A percentile compares a stretch with the other conserved stretches of the same genome.
phyloP scores from a whole-genome alignment of 1,140 invertebrate genomes.

The Rhyacophila brunnea region DNA sequence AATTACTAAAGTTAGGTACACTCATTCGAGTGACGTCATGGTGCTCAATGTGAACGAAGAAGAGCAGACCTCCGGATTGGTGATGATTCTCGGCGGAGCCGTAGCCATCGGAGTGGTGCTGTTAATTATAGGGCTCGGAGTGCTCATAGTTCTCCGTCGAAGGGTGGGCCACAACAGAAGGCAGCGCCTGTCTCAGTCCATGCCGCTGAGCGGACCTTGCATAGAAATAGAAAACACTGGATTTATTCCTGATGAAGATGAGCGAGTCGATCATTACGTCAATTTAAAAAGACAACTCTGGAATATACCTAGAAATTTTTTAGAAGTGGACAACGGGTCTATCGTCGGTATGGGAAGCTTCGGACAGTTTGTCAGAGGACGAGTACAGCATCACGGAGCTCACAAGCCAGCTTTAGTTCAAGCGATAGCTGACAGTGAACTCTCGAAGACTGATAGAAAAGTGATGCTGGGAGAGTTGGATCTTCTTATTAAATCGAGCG shows the following conservation, averaged over 20 bases:
- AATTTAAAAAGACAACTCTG: conserved; percentile 71
- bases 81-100: conserved; percentile 48
- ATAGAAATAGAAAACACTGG: conserved; percentile 64
- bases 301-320: conserved; percentile 67
- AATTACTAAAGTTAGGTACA: conserved; percentile 65
- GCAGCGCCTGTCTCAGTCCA: conserved; percentile 48
- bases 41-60: conserved; percentile 48
- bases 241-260: conserved; percentile 72
- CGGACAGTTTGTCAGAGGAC: conserved; percentile 69
- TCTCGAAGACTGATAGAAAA: conserved; percentile 62
- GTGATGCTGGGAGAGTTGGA: conserved; percentile 73
- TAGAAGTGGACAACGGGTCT: conserved; percentile 66
- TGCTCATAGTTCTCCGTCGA: conserved; percentile 47
- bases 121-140: conserved; percentile 45
- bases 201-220: conserved; percentile 53
- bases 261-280: conserved; percentile 67
- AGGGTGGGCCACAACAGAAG: conserved; percentile 42
- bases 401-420: conserved; percentile 45
- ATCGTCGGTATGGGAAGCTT: conserved; percentile 73
- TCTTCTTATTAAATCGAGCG: conserved; percentile 64
- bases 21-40: conserved; percentile 55
- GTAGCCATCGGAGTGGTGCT: conserved; percentile 51
- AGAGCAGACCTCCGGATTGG: conserved; percentile 45
- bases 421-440: conserved; percentile 56
- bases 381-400: conserved; percentile 58